phyloP scores from a whole-genome alignment of 2,113 vertebrate species.

The Coptodon bakossiorum region DNA sequence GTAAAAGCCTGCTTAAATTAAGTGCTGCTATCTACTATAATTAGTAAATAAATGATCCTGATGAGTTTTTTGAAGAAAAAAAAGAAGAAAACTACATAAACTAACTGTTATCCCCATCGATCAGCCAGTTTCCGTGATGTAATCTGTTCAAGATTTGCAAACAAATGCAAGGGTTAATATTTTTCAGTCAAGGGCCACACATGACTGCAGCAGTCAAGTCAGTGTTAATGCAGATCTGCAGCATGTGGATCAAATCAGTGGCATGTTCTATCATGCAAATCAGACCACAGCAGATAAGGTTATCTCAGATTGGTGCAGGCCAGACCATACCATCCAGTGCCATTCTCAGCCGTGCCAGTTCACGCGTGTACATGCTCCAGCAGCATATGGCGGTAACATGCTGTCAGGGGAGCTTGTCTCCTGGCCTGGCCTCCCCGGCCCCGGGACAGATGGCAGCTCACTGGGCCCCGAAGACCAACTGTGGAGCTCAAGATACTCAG shows the following conservation, averaged over 20 bases:
- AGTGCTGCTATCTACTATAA: neutral
- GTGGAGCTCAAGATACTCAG: slow-evolving; percentile 50
- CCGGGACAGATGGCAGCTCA: slow-evolving; percentile 83
- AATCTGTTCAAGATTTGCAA: neutral
- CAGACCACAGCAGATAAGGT: neutral
- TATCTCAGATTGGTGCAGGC: slow-evolving; percentile 7
- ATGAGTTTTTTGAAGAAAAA: neutral
- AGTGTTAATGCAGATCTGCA: neutral
- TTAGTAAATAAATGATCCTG: neutral
- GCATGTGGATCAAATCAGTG: neutral
- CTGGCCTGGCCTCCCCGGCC: slow-evolving; percentile 69
- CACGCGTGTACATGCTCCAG: slow-evolving; percentile 20
- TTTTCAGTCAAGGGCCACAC: neutral
- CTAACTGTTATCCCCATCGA: neutral
- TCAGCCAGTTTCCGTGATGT: neutral
- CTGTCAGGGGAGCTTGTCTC: slow-evolving; percentile 77
- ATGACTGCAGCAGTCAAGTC: neutral
- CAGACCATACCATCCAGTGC: neutral
- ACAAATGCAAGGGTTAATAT: neutral
- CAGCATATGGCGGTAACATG: slow-evolving; percentile 79
- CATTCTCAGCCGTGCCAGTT: slow-evolving; percentile 18
- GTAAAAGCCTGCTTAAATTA: neutral
- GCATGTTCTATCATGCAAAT: neutral
- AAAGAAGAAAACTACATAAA: neutral
- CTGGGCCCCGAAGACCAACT: slow-evolving; percentile 75